Evolutionary conservation across 2,888 invertebrate genomes (phyloP).

Genomic region (Drosophila testacea): DNA sequence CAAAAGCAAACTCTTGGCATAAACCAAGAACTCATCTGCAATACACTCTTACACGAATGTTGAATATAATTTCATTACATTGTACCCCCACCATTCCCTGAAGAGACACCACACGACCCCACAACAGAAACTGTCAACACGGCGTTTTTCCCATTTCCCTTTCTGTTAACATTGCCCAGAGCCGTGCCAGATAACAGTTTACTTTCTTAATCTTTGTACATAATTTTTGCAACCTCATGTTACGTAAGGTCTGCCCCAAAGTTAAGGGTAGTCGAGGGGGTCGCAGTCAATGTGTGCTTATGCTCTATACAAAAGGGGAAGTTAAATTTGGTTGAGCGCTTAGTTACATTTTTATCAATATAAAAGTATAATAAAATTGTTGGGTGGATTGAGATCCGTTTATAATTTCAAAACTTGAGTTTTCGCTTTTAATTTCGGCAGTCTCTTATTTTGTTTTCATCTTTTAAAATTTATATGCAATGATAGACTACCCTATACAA

Average conservation of each 20-base stretch:
- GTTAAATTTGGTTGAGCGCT: not conserved
- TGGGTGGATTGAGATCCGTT: no score
- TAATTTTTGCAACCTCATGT: constrained; percentile 71
- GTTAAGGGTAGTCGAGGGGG: constrained; percentile 25
- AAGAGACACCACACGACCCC: not conserved
- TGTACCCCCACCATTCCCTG: not conserved
- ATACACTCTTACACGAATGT: constrained; percentile 26
- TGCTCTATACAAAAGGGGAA: constrained; percentile 9
- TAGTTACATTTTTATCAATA: not conserved
- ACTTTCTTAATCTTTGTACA: constrained; percentile 77
- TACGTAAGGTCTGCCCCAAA: constrained; percentile 42
- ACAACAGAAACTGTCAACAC: constrained; percentile 66
- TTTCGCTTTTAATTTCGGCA: no score
- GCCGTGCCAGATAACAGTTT: constrained; percentile 73
- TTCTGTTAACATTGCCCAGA: constrained; percentile 35
- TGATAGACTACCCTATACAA: not conserved
- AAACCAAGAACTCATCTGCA: constrained; percentile 53
- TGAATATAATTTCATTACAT: constrained; percentile 56
- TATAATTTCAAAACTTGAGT: no score
- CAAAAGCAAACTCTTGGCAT: constrained; percentile 53
- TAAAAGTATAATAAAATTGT: not conserved
- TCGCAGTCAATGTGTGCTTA: constrained; percentile 17
- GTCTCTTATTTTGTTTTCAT: no score
- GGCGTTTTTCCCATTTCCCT: constrained; percentile 34
- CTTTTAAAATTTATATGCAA: not conserved